A percentile compares a stretch with the other conserved stretches of the same genome.
Evolutionary conservation across 2,797 vertebrate genomes (phyloP).

Genomic region (Bovichtus diacanthus): DNA sequence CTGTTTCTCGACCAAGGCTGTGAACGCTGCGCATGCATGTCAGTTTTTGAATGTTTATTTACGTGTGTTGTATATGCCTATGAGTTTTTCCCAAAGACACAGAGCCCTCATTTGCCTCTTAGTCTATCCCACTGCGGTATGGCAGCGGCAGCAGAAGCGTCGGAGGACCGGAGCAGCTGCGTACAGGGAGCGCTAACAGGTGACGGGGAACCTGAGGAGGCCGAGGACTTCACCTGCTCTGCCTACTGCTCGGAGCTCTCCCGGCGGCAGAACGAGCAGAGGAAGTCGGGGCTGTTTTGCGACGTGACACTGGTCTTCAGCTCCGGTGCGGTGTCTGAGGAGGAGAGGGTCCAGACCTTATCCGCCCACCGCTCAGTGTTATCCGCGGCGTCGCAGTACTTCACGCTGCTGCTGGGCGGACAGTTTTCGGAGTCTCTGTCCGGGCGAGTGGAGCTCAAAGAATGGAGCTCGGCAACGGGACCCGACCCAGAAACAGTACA

Average conservation of each 20-base stretch:
- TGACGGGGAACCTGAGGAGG: constrained; percentile 85
- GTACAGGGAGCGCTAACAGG: constrained; percentile 73
- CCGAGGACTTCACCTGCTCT: constrained; percentile 89
- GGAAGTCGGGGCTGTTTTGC: constrained; percentile 91
- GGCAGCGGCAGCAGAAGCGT: constrained; percentile 58
- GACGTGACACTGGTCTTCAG: constrained; percentile 92
- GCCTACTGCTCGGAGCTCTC: constrained; percentile 91
- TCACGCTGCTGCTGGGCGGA: constrained; percentile 89
- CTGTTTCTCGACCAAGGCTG: constrained; percentile 12
- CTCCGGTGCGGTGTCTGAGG: constrained; percentile 58
- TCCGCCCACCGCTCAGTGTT: constrained; percentile 91
- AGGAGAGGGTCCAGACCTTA: constrained; percentile 60
- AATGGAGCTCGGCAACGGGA: constrained; percentile 92
- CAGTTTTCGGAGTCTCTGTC: constrained; percentile 89
- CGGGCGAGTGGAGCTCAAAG: constrained; percentile 90
- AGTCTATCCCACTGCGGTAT: constrained; percentile 62
- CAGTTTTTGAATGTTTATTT: constrained; percentile 55
- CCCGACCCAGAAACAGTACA: constrained; percentile 93
- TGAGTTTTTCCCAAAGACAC: constrained; percentile 68
- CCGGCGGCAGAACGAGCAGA: constrained; percentile 92
- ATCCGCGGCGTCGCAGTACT: constrained; percentile 93
- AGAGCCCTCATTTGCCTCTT: constrained; percentile 49
- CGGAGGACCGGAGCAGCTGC: constrained; percentile 65
- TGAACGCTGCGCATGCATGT: constrained; percentile 65
- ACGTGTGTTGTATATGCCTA: constrained; percentile 68